These are phyloP conservation scores for Aromia moschata DNA, from an alignment of 2,888 invertebrate species.

Conservation along the genomic window DNA sequence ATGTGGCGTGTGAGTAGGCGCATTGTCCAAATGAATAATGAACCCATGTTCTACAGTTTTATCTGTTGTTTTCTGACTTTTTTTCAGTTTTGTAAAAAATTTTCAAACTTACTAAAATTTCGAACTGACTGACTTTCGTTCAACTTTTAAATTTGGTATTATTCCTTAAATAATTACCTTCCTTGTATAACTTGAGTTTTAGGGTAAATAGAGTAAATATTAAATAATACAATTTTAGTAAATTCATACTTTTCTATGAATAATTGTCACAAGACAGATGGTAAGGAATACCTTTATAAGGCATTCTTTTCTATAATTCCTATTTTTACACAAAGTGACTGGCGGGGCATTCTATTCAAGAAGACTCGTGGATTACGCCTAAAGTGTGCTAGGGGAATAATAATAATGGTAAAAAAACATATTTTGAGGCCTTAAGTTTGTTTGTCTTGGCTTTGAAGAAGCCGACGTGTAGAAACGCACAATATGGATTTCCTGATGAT, in stretches of 20 bases:
- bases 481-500: conserved; percentile 26
- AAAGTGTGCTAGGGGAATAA: conserved; percentile 15
- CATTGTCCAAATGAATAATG: too few species aligned
- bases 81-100: too few species aligned
- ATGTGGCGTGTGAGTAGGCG: too few species aligned
- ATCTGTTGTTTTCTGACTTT: too few species aligned
- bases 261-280: neutral
- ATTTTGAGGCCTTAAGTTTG: conserved; percentile 14
- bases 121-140: too few species aligned
- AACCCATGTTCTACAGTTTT: too few species aligned
- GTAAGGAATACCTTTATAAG: neutral
- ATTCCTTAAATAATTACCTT: too few species aligned
- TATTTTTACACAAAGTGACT: neutral
- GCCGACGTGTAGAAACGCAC: conserved; percentile 21
- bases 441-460: conserved; percentile 27
- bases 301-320: too few species aligned
- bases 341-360: neutral
- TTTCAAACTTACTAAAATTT: too few species aligned
- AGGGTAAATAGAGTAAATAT: neutral
- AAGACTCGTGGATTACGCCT: conserved; percentile 1
- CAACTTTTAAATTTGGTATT: too few species aligned
- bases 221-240: neutral
- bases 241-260: neutral
- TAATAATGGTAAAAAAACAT: conserved; percentile 15
- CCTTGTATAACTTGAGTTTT: too few species aligned